These are phyloP conservation scores for Zygogramma bicolorata DNA, from an alignment of 2,888 invertebrate genomes.

Conservation along the genomic window DNA sequence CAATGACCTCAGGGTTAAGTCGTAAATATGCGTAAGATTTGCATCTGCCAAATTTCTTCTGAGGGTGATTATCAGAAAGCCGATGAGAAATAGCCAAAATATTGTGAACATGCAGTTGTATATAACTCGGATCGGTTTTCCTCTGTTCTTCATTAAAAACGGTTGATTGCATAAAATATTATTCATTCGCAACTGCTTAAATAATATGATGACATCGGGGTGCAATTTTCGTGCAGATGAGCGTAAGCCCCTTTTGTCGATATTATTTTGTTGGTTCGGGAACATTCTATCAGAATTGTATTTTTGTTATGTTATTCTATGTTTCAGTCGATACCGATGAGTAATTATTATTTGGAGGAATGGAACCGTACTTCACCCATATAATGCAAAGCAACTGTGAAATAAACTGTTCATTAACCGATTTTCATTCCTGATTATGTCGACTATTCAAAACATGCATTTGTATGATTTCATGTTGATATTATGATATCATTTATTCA, in stretches of 20 bases:
- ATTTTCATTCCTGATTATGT: background rate
- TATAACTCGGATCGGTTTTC: background rate
- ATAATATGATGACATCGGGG: background rate
- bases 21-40: background rate
- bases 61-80: background rate
- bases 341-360: no score
- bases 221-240: background rate
- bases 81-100: background rate
- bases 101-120: background rate
- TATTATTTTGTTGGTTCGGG: background rate
- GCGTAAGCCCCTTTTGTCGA: no score
- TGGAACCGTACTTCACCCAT: no score
- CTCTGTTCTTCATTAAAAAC: background rate
- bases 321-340: background rate
- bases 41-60: background rate
- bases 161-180: background rate
- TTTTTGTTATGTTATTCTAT: background rate
- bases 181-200: slow-evolving; percentile 1
- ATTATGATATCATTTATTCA: background rate
- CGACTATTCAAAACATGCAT: background rate
- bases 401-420: background rate
- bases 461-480: background rate
- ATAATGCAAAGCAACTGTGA: no score
- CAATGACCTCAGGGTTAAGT: background rate
- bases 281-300: background rate